phyloP scores from a whole-genome alignment of 2,113 vertebrate genomes.

The Elachura formosa region DNA sequence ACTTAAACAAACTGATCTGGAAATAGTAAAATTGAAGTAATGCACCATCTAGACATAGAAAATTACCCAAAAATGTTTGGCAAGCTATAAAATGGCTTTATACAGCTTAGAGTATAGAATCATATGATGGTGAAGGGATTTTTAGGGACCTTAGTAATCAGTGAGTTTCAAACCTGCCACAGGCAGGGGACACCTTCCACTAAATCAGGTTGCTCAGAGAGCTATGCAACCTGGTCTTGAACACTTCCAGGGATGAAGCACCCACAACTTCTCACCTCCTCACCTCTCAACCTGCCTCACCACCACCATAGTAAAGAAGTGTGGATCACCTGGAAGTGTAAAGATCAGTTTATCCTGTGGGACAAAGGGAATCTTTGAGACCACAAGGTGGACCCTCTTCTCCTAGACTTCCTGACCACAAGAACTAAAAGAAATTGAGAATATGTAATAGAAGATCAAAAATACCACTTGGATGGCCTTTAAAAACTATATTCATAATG shows the following conservation, averaged over 20 bases:
- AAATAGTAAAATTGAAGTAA: neutral
- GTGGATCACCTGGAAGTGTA: neutral
- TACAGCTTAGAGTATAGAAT: neutral
- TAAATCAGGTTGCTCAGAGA: neutral
- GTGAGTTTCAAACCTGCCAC: neutral
- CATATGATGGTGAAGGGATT: neutral
- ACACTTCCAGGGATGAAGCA: neutral
- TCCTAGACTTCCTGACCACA: neutral
- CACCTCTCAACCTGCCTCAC: neutral
- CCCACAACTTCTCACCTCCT: neutral
- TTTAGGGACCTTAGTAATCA: neutral
- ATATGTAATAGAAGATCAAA: neutral
- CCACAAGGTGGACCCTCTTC: neutral
- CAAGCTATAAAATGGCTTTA: neutral
- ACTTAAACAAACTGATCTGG: neutral
- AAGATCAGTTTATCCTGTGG: neutral
- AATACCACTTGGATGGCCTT: neutral
- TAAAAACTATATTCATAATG: neutral
- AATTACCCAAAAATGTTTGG: neutral
- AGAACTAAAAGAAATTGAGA: neutral
- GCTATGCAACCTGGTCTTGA: neutral
- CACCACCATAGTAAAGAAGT: neutral
- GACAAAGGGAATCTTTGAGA: neutral
- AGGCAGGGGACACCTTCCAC: neutral
- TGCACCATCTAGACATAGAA: rapidly evolving